Percentiles rank a stretch among this genome's conserved stretches.
Conservation (phyloP, 1,140 invertebrate genomes). For the Probaryconus sp. region DNA sequence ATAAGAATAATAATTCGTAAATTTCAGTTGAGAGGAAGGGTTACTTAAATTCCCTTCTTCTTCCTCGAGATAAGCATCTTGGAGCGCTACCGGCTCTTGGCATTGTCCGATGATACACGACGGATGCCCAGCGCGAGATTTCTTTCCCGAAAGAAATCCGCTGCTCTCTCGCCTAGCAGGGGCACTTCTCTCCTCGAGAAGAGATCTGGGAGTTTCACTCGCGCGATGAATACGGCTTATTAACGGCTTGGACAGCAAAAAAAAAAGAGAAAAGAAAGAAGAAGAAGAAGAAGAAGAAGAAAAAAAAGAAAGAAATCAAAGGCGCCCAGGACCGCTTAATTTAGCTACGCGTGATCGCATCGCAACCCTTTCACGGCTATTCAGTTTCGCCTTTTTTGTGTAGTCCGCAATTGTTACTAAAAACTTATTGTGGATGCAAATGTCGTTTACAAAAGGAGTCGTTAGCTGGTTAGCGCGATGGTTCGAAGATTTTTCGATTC, state of each 20-base stretch:
- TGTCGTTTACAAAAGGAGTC: neutral
- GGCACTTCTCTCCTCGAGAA: neutral
- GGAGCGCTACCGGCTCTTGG: conserved; percentile 11
- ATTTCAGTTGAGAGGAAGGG: conserved; percentile 15
- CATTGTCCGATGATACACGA: conserved; percentile 16
- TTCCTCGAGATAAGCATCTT: conserved; percentile 37
- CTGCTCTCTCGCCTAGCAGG: neutral
- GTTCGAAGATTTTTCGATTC: conserved; percentile 14
- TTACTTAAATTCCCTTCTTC: conserved; percentile 3
- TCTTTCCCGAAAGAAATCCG: too few relatives aligned
- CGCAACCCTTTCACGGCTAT: neutral
- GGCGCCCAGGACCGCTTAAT: neutral
- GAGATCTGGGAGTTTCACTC: neutral
- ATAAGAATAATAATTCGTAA: too few relatives aligned
- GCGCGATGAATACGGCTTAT: conserved; percentile 4
- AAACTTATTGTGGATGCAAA: neutral
- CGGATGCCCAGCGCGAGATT: conserved; percentile 7
- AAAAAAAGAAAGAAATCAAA: neutral
- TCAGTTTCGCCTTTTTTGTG: neutral
- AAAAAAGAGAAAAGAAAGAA: too few relatives aligned
- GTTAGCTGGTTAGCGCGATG: neutral
- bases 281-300: too few relatives aligned
- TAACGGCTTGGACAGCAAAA: conserved; percentile 6
- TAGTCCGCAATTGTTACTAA: neutral
- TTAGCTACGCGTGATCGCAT: neutral